Conservation (phyloP, 2,888 invertebrate species). For the Zhengitettix transpicula region DNA sequence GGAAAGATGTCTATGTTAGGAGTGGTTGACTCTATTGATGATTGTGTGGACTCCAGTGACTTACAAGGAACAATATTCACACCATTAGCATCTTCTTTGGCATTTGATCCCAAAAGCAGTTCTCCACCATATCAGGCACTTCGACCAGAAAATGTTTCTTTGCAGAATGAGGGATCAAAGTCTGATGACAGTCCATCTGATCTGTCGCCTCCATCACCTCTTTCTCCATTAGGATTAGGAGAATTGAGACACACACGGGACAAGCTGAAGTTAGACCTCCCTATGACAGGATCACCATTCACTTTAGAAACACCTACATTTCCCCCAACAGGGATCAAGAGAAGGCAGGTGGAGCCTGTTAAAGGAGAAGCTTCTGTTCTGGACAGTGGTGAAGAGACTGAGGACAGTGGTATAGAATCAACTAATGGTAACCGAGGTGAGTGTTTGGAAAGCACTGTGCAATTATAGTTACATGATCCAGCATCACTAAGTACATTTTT, state of each 20-base stretch:
- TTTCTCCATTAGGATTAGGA: constrained; percentile 30
- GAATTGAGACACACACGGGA: constrained; percentile 56
- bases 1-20: not conserved
- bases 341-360: constrained; percentile 16
- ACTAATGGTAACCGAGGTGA: constrained; percentile 27
- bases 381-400: constrained; percentile 39
- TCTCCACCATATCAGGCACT: not conserved
- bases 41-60: not conserved
- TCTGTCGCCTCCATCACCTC: constrained; percentile 22
- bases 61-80: not conserved
- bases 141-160: not conserved
- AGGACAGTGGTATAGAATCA: constrained; percentile 47
- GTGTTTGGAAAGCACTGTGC: too few species aligned
- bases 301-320: constrained; percentile 13
- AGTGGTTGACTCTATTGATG: not conserved
- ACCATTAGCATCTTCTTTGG: not conserved
- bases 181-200: not conserved
- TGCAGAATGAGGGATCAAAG: not conserved
- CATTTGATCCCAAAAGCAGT: not conserved
- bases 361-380: constrained; percentile 40
- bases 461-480: too few species aligned
- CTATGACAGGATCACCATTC: constrained; percentile 15
- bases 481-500: too few species aligned
- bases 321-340: constrained; percentile 23
- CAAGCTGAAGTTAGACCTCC: constrained; percentile 51